A percentile compares a stretch with the other conserved stretches of the same genome.
phyloP scores from a whole-genome alignment of 2,113 vertebrate genomes.

The Callipepla californica region DNA sequence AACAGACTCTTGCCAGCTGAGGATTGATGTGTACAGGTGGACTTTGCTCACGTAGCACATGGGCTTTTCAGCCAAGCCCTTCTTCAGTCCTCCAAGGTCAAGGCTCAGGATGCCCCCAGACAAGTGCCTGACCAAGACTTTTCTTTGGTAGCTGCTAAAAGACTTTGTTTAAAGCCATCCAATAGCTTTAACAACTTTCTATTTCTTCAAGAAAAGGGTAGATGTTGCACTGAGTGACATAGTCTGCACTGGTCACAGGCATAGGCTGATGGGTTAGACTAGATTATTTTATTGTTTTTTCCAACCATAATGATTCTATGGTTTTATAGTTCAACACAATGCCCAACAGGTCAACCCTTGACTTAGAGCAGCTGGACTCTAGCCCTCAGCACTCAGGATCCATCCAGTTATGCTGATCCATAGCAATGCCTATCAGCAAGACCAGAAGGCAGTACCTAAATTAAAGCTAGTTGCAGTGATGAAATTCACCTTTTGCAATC shows the following conservation, averaged over 20 bases:
- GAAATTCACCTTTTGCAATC: constrained; percentile 41
- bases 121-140: not conserved
- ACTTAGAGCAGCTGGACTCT: not conserved
- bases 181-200: not conserved
- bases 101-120: not conserved
- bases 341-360: not conserved
- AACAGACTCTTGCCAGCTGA: not conserved
- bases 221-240: no score
- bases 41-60: not conserved
- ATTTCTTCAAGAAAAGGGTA: no score
- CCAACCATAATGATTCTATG: no score
- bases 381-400: not conserved
- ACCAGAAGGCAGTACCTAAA: not conserved
- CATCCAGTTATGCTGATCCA: not conserved
- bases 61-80: not conserved
- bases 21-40: not conserved
- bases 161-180: not conserved
- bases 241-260: no score
- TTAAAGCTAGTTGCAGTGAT: not conserved
- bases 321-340: not conserved
- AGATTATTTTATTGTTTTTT: no score
- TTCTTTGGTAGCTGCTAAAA: not conserved
- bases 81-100: not conserved
- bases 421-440: constrained; percentile 1
- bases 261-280: no score